Evolutionary conservation across 2,888 invertebrate genomes (phyloP).

Genomic region (Drosophila aldrichi): DNA sequence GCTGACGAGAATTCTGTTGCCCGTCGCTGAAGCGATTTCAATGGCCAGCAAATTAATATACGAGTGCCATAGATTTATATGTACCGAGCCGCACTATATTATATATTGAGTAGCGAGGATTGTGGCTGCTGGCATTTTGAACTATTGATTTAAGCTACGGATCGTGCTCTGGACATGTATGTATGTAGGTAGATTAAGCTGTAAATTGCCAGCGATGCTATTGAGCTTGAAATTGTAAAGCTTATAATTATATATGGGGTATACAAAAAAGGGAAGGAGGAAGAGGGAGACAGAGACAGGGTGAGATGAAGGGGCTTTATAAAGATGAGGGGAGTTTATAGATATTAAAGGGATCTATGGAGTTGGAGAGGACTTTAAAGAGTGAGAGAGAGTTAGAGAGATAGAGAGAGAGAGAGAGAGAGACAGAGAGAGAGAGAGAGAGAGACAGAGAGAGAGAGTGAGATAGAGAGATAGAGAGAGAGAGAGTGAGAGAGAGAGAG

Average conservation of each 20-base stretch:
- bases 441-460: too few species aligned
- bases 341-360: too few species aligned
- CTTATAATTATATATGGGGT: not conserved
- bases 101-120: slow-evolving; percentile 14
- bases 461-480: too few species aligned
- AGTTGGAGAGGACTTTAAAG: too few species aligned
- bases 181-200: slow-evolving; percentile 21
- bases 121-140: slow-evolving; percentile 7
- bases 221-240: not conserved
- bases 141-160: slow-evolving; percentile 18
- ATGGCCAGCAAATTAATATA: slow-evolving; percentile 38
- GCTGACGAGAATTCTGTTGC: slow-evolving; percentile 7
- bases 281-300: too few species aligned
- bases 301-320: not conserved
- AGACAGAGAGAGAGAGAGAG: too few species aligned
- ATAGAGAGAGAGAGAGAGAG: too few species aligned
- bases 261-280: not conserved
- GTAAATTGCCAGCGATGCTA: slow-evolving; percentile 20
- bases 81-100: slow-evolving; percentile 5
- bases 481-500: too few species aligned
- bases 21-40: slow-evolving; percentile 18
- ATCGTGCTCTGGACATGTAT: slow-evolving; percentile 11
- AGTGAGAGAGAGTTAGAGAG: too few species aligned
- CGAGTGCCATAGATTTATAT: slow-evolving; percentile 11
- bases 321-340: not conserved